Evolutionary conservation across 2,888 invertebrate genomes (phyloP).

Genomic region (Malthinus flaveolus): DNA sequence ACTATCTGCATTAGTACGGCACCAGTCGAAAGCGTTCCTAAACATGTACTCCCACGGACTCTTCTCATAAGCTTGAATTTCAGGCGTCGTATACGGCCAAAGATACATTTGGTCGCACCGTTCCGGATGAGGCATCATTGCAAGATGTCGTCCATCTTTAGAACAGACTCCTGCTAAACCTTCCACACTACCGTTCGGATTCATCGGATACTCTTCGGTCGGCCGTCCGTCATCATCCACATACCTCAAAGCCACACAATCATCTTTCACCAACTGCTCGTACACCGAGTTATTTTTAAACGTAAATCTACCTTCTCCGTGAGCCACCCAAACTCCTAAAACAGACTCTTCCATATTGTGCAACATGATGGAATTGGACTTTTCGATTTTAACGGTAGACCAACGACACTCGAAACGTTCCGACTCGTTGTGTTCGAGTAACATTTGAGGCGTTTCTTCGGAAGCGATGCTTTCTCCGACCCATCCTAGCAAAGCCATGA

Average conservation of each 20-base stretch:
- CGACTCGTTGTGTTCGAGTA: slow-evolving; percentile 83
- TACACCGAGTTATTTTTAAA: slow-evolving; percentile 60
- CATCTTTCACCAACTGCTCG: slow-evolving; percentile 56
- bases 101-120: slow-evolving; percentile 89
- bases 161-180: slow-evolving; percentile 92
- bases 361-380: slow-evolving; percentile 82
- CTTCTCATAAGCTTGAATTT: slow-evolving; percentile 58
- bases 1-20: slow-evolving; percentile 34
- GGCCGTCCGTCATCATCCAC: slow-evolving; percentile 74
- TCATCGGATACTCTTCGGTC: slow-evolving; percentile 84
- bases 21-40: slow-evolving; percentile 83
- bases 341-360: slow-evolving; percentile 84
- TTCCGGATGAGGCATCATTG: slow-evolving; percentile 99
- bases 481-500: slow-evolving; percentile 94
- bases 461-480: slow-evolving; percentile 61
- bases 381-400: slow-evolving; percentile 60
- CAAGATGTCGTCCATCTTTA: slow-evolving; percentile 88
- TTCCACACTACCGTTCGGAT: slow-evolving; percentile 87
- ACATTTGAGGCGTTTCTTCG: slow-evolving; percentile 60
- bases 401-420: slow-evolving; percentile 82
- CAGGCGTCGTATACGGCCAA: slow-evolving; percentile 72
- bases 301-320: slow-evolving; percentile 88
- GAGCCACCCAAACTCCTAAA: slow-evolving; percentile 95
- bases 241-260: slow-evolving; percentile 75
- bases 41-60: slow-evolving; percentile 95